Evolutionary conservation across 2,888 invertebrate genomes (phyloP), one percentile per base, ranked within the genome.

Genomic region (Dasysyrphus albostriatus): DNA sequence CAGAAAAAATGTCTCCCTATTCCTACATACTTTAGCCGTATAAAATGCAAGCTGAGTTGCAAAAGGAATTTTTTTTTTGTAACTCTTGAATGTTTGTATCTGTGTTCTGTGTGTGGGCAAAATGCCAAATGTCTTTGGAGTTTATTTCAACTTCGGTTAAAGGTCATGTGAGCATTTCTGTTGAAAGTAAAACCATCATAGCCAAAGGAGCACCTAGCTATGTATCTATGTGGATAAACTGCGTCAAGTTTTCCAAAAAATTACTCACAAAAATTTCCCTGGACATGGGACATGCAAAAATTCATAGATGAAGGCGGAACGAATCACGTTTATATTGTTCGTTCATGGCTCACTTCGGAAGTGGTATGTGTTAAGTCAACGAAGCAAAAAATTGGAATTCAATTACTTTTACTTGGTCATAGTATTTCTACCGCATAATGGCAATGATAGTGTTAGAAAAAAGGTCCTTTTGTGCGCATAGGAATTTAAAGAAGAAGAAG

Each of bases 121-220:
- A 42, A 56, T 63, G 85, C 85, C 85, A 84, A 85, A 69, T 59
- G 61, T 69, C 74, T 42, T 49, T 42, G 49, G 63, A 67, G 67
- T 19, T 49, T 69, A 82, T 81, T 77, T 84, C 16, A 69, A 82
- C 5, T 67, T 74, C 58, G 49, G 61, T 69, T 70, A 82, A 85
- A 74, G 85, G 82, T 85, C 82, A 82, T 77, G 76, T 81, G 47
- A 81, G 75, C 54, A 73, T 63, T 61, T 14, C 29, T 67, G 24
- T 70, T 76, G 37, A 39, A 59, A 65, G 44, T 42, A 49, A 10
- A 65, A 37, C 10, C 44, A 58, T 32, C n/a, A 1, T 2, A 24
- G 56, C n/a, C 56, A 10, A 24, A 42, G 34, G 42, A 34, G 34
- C 51, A 32, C 24, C 3, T n/a, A 34, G 16, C 0, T 14, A 29